These are phyloP conservation scores for Trichosurus vulpecula DNA, from an alignment of 2,797 vertebrate species.

Conservation along the genomic window DNA sequence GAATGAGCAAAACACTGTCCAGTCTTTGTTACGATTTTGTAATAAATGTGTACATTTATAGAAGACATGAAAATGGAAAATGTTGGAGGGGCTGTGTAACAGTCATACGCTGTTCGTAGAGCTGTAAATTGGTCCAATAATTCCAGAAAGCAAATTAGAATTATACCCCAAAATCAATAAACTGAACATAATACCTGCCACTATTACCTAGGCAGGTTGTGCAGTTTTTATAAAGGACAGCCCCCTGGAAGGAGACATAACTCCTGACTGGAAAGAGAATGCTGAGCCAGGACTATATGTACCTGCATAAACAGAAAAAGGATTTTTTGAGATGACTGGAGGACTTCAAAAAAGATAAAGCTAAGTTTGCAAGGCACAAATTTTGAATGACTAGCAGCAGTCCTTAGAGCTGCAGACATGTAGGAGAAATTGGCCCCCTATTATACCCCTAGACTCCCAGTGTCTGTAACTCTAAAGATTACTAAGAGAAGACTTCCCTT, in stretches of 20 bases:
- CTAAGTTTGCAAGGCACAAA: too few species aligned
- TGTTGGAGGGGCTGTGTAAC: background rate
- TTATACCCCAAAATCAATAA: background rate
- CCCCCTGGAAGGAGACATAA: too few species aligned
- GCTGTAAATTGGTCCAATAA: background rate
- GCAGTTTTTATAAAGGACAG: too few species aligned
- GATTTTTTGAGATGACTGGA: too few species aligned
- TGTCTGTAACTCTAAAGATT: background rate
- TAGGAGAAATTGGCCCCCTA: background rate
- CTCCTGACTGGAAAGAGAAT: too few species aligned
- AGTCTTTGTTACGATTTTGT: slow-evolving; percentile 99
- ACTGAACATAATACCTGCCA: too few species aligned
- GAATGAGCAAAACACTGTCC: slow-evolving; percentile 99
- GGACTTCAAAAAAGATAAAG: too few species aligned
- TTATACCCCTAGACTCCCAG: background rate
- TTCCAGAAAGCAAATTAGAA: background rate
- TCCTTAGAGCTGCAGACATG: background rate
- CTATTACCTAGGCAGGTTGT: too few species aligned
- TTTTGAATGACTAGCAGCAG: background rate
- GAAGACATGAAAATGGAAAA: background rate
- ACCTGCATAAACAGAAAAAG: too few species aligned
- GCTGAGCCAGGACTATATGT: too few species aligned
- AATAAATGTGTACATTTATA: slow-evolving; percentile 99
- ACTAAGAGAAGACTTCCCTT: background rate
- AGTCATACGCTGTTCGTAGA: background rate